Evolutionary conservation across 2,888 invertebrate species (phyloP), one percentile per base, ranked within the genome.

Genomic region (Drosophila nigricruria): DNA sequence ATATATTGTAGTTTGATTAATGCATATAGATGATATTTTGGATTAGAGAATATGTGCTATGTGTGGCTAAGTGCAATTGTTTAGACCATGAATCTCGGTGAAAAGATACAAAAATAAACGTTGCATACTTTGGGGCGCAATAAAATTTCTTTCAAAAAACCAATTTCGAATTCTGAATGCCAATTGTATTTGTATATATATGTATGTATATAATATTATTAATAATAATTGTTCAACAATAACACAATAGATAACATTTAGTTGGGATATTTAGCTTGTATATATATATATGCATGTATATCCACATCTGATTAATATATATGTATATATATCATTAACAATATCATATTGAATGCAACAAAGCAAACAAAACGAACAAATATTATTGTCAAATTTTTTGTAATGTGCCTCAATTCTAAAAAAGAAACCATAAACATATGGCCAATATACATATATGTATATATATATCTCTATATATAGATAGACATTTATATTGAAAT

Each of bases 351-450:
- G 52, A 53, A 43, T 62, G 77, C 77, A 62, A 70, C 71, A 61
- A 50, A 72, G 73, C 72, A 77, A 58, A 72, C 32, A 56, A 56
- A 60, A 60, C 38, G 42, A 66, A 63, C 60, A 60, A 54, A 59
- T 63, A 71, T 77, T 77, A 77, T 77, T 77, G 77, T 79, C 77
- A 52, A 68, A 79, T 74, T 73, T 64, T 64, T 40, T 42, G 27
- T 64, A 18, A 34, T 38, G 32, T 25, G 62, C 62, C 47, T 50
- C n/a, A 53, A 62, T 25, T 54, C 45, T 30, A 32, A 20, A n/a
- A 27, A 18, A 23, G 43, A 27, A 27, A 58, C 43, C 47, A 54
- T 25, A 50, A 42, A 43, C 25, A 45, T 60, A 47, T 59, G 38
- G 32, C n/a, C 10, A 40, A 18, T 40, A 42, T 23, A 45, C n/a